Conservation (phyloP, 2,113 vertebrate genomes). For the Hassar affinis region DNA sequence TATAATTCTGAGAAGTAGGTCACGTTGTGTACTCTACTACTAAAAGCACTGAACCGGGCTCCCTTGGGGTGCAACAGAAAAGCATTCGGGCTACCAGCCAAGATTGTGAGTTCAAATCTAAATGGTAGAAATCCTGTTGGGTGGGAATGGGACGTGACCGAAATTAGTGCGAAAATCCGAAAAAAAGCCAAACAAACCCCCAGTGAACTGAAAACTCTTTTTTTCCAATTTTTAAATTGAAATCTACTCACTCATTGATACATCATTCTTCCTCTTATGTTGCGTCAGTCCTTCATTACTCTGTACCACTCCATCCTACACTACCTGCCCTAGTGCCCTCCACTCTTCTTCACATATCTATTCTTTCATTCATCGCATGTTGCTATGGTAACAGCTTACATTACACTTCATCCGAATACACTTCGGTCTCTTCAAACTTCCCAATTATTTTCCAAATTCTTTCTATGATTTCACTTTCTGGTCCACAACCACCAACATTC, state of each 20-base stretch:
- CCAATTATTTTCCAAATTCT: background rate
- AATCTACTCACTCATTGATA: background rate
- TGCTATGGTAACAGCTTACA: constrained; percentile 10
- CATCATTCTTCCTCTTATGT: background rate
- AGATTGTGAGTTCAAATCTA: no score
- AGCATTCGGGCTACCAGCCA: no score
- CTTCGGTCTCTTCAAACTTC: background rate
- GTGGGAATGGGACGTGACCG: no score
- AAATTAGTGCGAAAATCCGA: no score
- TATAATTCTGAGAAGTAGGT: constrained; percentile 45
- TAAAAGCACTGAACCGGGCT: constrained; percentile 9
- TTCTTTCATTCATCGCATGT: constrained; percentile 9
- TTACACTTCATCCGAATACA: background rate
- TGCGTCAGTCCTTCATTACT: background rate
- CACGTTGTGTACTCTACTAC: constrained; percentile 5
- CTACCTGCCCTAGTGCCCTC: background rate
- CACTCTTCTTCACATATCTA: constrained; percentile 12
- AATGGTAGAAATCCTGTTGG: no score
- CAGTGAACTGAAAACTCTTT: background rate
- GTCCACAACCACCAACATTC: background rate
- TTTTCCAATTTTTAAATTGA: background rate
- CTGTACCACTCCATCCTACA: constrained; percentile 6
- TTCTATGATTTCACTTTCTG: background rate
- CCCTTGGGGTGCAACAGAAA: no score
- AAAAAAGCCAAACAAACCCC: no score